Conservation (phyloP, 64 coral and sea anemone genomes). For the Stylophora pistillata region DNA sequence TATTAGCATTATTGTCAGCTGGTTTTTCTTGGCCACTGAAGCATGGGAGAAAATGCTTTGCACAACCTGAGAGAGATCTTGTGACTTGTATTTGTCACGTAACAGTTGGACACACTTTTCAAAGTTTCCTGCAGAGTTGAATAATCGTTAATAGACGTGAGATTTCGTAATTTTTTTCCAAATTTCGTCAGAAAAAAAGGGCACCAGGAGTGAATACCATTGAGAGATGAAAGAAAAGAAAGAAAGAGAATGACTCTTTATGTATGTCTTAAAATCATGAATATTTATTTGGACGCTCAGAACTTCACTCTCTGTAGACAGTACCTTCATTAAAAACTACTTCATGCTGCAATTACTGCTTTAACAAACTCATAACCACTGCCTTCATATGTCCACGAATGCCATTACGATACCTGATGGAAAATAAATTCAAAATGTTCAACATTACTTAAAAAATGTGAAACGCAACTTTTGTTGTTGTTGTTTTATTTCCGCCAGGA, state of each 20-base stretch:
- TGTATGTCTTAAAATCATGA: no score
- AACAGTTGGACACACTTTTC: constrained; percentile 88
- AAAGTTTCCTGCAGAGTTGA: constrained; percentile 80
- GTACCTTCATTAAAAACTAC: constrained; percentile 91
- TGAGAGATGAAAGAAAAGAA: no score
- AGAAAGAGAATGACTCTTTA: no score
- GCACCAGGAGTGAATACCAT: no score
- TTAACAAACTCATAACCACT: constrained; percentile 76
- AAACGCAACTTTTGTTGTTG: no score
- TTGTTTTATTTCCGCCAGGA: no score
- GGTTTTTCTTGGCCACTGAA: constrained; percentile 89
- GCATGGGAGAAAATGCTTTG: constrained; percentile 85
- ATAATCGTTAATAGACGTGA: neutral
- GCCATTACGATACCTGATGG: constrained; percentile 86
- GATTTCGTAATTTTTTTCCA: no score
- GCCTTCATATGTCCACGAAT: constrained; percentile 96
- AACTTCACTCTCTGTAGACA: neutral
- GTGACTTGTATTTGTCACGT: constrained; percentile 80
- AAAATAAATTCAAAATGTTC: neutral
- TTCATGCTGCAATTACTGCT: constrained; percentile 89
- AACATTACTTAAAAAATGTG: no score
- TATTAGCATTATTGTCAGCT: constrained; percentile 83
- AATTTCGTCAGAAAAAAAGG: no score
- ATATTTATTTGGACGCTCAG: neutral
- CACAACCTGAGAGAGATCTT: constrained; percentile 67